Evolutionary conservation across 2,888 invertebrate genomes (phyloP).

Genomic region (Lasioglossum marginatum): DNA sequence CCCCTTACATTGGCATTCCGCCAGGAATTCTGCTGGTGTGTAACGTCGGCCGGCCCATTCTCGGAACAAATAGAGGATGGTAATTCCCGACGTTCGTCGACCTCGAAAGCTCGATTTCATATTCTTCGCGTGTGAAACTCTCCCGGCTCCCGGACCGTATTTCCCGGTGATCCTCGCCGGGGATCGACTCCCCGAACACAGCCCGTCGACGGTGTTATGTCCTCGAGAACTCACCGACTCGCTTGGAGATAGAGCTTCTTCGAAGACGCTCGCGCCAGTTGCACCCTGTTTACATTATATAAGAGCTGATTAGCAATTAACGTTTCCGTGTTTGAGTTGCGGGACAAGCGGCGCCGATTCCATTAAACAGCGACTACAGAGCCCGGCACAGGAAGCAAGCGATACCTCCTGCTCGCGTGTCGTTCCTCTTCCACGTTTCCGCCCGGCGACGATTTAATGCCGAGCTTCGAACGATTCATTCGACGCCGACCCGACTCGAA

Average conservation of each 20-base stretch:
- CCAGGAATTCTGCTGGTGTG: slow-evolving; percentile 55
- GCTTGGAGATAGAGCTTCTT: not conserved
- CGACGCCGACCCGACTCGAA: slow-evolving; percentile 4
- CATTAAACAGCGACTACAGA: slow-evolving; percentile 24
- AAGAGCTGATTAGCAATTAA: slow-evolving; percentile 41
- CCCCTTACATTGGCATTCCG: slow-evolving; percentile 45
- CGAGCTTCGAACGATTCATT: slow-evolving; percentile 24
- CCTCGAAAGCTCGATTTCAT: slow-evolving; percentile 59
- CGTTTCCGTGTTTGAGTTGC: slow-evolving; percentile 36
- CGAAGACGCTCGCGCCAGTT: not conserved
- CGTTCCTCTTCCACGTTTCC: slow-evolving; percentile 4
- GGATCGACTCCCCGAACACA: slow-evolving; percentile 24
- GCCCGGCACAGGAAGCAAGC: not conserved
- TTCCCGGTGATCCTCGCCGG: not conserved
- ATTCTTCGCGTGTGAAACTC: slow-evolving; percentile 59
- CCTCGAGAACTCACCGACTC: not conserved
- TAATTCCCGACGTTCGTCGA: slow-evolving; percentile 63
- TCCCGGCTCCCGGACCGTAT: not conserved
- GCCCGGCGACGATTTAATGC: slow-evolving; percentile 32
- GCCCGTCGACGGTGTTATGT: not conserved
- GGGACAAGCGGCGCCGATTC: slow-evolving; percentile 19
- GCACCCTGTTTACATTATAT: slow-evolving; percentile 10
- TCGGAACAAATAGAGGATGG: slow-evolving; percentile 57
- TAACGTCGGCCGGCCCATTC: slow-evolving; percentile 54
- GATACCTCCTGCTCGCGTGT: slow-evolving; percentile 20